A percentile compares a stretch with the other conserved stretches of the same genome.
Conservation (phyloP, 2,113 vertebrate genomes). For the Caracal caracal region DNA sequence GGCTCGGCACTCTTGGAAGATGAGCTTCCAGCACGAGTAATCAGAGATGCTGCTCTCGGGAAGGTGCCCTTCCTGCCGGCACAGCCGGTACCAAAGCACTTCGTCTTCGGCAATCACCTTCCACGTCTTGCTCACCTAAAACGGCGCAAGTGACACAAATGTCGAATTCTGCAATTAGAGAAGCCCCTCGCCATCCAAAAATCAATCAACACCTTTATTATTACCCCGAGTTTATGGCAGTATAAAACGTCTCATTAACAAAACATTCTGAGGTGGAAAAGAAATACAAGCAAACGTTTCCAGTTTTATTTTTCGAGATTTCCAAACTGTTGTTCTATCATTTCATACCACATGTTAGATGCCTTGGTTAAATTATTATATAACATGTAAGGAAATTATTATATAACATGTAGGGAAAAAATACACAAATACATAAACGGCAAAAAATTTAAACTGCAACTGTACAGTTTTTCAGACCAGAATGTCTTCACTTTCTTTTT, state of each 20-base stretch:
- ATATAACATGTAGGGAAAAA: not conserved
- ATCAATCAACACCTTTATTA: conserved; percentile 75
- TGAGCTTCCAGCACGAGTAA: conserved; percentile 93
- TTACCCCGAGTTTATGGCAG: conserved; percentile 41
- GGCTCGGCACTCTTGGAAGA: conserved; percentile 90
- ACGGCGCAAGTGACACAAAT: conserved; percentile 69
- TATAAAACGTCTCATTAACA: conserved; percentile 51
- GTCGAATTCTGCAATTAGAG: conserved; percentile 29
- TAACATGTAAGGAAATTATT: conserved; percentile 41
- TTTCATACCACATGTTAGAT: conserved; percentile 23
- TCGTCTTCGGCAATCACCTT: conserved; percentile 94
- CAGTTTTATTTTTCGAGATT: conserved; percentile 71
- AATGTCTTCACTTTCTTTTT: not conserved
- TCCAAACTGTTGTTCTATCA: conserved; percentile 36
- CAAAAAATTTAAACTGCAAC: not conserved
- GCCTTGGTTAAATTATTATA: conserved; percentile 32
- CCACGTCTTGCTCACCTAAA: conserved; percentile 96
- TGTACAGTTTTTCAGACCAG: not conserved
- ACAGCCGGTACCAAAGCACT: conserved; percentile 94
- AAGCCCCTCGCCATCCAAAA: conserved; percentile 66
- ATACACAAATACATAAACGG: not conserved
- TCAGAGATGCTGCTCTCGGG: conserved; percentile 88
- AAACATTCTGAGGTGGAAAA: conserved; percentile 47
- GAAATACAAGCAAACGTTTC: conserved; percentile 76
- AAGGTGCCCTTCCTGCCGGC: conserved; percentile 91